Conservation (phyloP, 2,888 invertebrate species). For the Caenorhabditis virilis region DNA sequence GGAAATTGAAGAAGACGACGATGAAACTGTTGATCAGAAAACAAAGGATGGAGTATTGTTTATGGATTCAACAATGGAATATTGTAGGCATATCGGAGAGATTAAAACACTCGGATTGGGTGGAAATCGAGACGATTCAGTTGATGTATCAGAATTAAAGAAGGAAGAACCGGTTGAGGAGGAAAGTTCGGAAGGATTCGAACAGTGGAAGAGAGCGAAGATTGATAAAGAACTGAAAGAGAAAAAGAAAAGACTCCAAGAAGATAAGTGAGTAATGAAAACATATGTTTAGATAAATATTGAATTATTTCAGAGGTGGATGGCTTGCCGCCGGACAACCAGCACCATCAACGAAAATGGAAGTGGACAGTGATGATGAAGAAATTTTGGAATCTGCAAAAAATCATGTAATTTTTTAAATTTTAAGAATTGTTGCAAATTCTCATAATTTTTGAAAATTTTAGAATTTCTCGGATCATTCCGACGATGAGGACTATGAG, state of each 20-base stretch:
- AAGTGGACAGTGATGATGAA: conserved; percentile 53
- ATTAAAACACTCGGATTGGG: conserved; percentile 60
- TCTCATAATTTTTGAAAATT: no score
- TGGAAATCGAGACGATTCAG: conserved; percentile 61
- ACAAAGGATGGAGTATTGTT: conserved; percentile 43
- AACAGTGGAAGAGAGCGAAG: conserved; percentile 43
- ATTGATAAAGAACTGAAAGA: conserved; percentile 37
- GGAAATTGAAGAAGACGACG: conserved; percentile 52
- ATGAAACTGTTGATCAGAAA: conserved; percentile 23
- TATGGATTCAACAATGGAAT: conserved; percentile 66
- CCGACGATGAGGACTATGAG: conserved; percentile 46
- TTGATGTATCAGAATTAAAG: conserved; percentile 46
- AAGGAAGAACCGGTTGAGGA: conserved; percentile 21
- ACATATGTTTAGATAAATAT: background rate
- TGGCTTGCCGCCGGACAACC: conserved; percentile 37
- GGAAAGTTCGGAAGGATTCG: conserved; percentile 23
- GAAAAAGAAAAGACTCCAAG: conserved; percentile 28
- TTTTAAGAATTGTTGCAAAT: no score
- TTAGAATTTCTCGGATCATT: conserved; percentile 44
- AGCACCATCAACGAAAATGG: conserved; percentile 1
- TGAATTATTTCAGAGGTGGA: conserved; percentile 15
- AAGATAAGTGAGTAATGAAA: conserved; percentile 17
- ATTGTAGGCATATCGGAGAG: conserved; percentile 63
- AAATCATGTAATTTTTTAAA: conserved; percentile 32
- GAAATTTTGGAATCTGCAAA: conserved; percentile 44